phyloP scores from a whole-genome alignment of 2,113 vertebrate genomes.

The Marmota flaviventris region DNA sequence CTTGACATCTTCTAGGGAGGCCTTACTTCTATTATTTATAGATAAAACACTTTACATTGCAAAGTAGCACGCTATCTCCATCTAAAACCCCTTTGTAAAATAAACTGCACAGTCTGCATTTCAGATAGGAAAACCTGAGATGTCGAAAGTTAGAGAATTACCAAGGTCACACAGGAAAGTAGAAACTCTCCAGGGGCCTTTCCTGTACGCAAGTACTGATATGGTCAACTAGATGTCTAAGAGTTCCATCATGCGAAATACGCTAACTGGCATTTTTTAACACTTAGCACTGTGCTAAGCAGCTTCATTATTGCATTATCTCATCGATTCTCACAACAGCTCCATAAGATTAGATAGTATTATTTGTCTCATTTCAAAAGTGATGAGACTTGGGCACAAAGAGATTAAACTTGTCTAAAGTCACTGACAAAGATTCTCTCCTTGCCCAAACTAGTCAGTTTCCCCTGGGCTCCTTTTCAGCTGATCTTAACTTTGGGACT shows the following conservation, averaged over 20 bases:
- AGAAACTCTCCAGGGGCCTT: neutral
- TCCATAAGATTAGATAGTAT: neutral
- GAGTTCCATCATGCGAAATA: neutral
- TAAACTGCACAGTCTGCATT: slow-evolving; percentile 48
- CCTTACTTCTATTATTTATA: slow-evolving; percentile 59
- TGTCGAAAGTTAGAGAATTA: slow-evolving; percentile 47
- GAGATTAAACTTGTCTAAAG: neutral
- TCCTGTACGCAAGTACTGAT: neutral
- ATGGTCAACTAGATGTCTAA: neutral
- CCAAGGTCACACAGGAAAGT: neutral
- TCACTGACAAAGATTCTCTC: neutral
- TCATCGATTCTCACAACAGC: neutral
- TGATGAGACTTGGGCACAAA: slow-evolving; percentile 16
- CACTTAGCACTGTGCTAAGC: neutral
- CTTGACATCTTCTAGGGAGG: slow-evolving; percentile 42
- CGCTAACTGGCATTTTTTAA: neutral
- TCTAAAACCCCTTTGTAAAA: slow-evolving; percentile 37
- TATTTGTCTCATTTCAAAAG: slow-evolving; percentile 52
- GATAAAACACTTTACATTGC: slow-evolving; percentile 61
- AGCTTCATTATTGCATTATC: neutral
- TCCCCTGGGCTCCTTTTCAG: neutral
- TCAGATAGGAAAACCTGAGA: slow-evolving; percentile 24
- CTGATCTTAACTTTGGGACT: neutral
- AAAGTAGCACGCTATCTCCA: slow-evolving; percentile 24
- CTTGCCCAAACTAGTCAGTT: neutral